A percentile compares a stretch with the other conserved stretches of the same genome.
Conservation (phyloP, 2,797 vertebrate species). For the Pteropus rufus region DNA sequence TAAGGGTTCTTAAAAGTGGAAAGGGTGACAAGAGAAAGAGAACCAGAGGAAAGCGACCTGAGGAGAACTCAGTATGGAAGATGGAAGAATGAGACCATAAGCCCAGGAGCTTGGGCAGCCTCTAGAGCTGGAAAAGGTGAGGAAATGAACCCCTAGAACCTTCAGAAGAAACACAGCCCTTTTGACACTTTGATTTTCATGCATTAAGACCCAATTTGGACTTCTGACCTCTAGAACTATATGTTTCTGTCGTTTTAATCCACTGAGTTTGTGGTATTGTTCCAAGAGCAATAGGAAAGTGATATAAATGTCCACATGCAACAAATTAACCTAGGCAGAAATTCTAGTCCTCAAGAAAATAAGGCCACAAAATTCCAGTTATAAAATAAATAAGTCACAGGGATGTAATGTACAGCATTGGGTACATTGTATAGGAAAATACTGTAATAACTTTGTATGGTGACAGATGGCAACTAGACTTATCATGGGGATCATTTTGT, state of each 20-base stretch:
- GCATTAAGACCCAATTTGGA: neutral
- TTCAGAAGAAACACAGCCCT: neutral
- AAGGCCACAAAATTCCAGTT: neutral
- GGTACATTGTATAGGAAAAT: no score
- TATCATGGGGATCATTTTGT: no score
- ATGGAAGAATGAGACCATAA: neutral
- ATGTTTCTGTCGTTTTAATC: neutral
- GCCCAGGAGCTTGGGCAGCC: neutral
- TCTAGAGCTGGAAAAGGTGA: neutral
- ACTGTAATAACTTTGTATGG: neutral
- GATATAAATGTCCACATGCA: neutral
- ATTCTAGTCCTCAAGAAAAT: neutral
- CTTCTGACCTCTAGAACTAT: neutral
- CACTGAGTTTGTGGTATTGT: neutral
- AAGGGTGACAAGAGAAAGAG: neutral
- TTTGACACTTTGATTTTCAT: neutral
- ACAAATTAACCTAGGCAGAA: neutral
- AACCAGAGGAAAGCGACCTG: neutral
- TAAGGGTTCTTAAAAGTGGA: neutral
- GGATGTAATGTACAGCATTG: neutral
- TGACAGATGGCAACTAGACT: neutral
- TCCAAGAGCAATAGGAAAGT: neutral
- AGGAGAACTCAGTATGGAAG: neutral
- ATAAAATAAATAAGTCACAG: neutral
- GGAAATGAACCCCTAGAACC: neutral